A percentile compares a stretch with the other conserved stretches of the same genome.
Evolutionary conservation across 23 tunicate species (phyloP).

Genomic region (Ciona savignyi): DNA sequence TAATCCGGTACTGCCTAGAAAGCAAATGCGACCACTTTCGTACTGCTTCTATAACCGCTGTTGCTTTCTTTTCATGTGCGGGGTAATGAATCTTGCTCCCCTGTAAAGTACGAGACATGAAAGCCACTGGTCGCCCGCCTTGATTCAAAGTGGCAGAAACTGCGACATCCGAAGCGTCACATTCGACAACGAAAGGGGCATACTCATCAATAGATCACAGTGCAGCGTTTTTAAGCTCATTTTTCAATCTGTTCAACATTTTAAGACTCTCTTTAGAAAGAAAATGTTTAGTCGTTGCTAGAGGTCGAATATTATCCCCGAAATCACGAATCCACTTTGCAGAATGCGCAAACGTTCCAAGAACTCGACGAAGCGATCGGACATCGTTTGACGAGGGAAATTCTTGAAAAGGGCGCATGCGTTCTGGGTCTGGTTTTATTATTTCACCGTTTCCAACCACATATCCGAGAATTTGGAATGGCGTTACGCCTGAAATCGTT

Average conservation of each 20-base stretch:
- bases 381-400: too few species aligned
- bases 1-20: neutral
- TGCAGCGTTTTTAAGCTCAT: neutral
- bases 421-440: too few species aligned
- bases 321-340: slow-evolving; percentile 9
- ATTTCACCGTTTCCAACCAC: too few species aligned
- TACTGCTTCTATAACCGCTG: too few species aligned
- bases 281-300: neutral
- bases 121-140: slow-evolving; percentile 20
- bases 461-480: too few species aligned
- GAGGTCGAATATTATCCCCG: slow-evolving; percentile 2
- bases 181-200: slow-evolving; percentile 11
- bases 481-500: too few species aligned
- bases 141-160: slow-evolving; percentile 7
- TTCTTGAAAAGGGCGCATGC: too few species aligned
- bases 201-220: slow-evolving; percentile 1
- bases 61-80: too few species aligned
- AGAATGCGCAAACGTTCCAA: too few species aligned
- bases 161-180: slow-evolving; percentile 12
- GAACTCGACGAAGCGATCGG: too few species aligned
- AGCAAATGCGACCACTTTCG: slow-evolving; percentile 10
- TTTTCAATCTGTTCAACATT: too few species aligned
- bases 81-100: slow-evolving; percentile 3
- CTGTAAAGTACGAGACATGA: slow-evolving; percentile 8
- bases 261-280: neutral